Percentiles rank a stretch among this genome's conserved stretches.
phyloP scores from a whole-genome alignment of 2,797 vertebrate species.

The Chanos chanos region DNA sequence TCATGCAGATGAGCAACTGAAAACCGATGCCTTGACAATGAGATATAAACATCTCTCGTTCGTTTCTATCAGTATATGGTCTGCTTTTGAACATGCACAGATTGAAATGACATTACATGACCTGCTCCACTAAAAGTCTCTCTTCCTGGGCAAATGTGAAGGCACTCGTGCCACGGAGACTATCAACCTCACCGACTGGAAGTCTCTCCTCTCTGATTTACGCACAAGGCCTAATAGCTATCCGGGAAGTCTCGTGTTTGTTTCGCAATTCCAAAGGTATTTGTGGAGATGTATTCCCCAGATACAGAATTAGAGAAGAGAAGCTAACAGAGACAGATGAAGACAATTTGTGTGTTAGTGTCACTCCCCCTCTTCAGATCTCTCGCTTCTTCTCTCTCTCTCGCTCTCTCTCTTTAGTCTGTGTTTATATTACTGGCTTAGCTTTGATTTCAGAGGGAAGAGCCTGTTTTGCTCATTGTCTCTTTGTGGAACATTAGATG shows the following conservation, averaged over 20 bases:
- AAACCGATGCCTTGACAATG: constrained; percentile 23
- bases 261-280: constrained; percentile 38
- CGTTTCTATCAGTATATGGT: background rate
- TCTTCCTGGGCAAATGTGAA: constrained; percentile 1
- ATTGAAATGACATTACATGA: constrained; percentile 19
- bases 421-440: constrained; percentile 48
- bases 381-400: background rate
- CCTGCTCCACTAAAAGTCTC: constrained; percentile 2
- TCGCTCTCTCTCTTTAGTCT: constrained; percentile 26
- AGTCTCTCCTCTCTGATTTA: constrained; percentile 16
- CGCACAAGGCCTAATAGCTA: background rate
- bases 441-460: constrained; percentile 44
- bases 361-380: constrained; percentile 30
- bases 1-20: constrained; percentile 28
- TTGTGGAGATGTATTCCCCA: constrained; percentile 41
- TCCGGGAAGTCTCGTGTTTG: constrained; percentile 25
- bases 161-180: constrained; percentile 6
- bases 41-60: constrained; percentile 21
- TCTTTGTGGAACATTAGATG: constrained; percentile 32
- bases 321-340: constrained; percentile 50
- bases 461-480: constrained; percentile 40
- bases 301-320: constrained; percentile 34
- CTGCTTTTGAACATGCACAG: constrained; percentile 40
- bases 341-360: constrained; percentile 45
- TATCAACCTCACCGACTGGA: constrained; percentile 17